phyloP scores from a whole-genome alignment of 2,888 invertebrate genomes.

The Xylocampa areola region DNA sequence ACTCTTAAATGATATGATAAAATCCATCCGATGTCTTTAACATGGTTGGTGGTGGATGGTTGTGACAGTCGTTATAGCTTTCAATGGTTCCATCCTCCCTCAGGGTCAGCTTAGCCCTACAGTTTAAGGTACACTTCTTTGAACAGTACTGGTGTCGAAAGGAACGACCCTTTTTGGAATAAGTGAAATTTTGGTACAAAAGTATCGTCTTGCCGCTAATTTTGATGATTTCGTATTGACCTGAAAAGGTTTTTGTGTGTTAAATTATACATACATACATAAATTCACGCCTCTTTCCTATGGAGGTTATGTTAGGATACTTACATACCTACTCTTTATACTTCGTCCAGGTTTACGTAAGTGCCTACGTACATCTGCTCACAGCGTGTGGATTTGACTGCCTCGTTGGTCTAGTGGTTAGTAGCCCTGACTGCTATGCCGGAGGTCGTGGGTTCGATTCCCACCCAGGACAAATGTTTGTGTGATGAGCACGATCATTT shows the following conservation, averaged over 20 bases:
- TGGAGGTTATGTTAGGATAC: too few relatives aligned
- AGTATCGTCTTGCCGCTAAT: constrained; percentile 15
- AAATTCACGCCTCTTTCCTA: too few relatives aligned
- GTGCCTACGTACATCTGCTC: too few relatives aligned
- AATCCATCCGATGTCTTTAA: constrained; percentile 16
- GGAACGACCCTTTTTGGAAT: constrained; percentile 25
- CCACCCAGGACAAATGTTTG: too few relatives aligned
- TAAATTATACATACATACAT: too few relatives aligned
- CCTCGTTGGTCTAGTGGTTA: too few relatives aligned
- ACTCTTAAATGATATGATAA: constrained; percentile 16
- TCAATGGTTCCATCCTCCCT: constrained; percentile 9
- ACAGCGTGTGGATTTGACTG: too few relatives aligned
- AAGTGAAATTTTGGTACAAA: constrained; percentile 42
- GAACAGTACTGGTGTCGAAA: constrained; percentile 12
- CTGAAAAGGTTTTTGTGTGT: not conserved
- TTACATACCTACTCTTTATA: too few relatives aligned
- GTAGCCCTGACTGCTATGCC: too few relatives aligned
- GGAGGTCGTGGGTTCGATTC: too few relatives aligned
- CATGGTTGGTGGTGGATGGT: constrained; percentile 41
- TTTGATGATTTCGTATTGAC: constrained; percentile 1
- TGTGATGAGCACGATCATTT: too few relatives aligned
- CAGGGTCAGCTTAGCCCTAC: constrained; percentile 5
- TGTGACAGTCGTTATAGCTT: constrained; percentile 12
- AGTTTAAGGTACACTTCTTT: not conserved
- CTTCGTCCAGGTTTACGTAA: too few relatives aligned